These are phyloP conservation scores for Lethocerus indicus DNA, from an alignment of 1,140 invertebrate genomes.

Conservation along the genomic window DNA sequence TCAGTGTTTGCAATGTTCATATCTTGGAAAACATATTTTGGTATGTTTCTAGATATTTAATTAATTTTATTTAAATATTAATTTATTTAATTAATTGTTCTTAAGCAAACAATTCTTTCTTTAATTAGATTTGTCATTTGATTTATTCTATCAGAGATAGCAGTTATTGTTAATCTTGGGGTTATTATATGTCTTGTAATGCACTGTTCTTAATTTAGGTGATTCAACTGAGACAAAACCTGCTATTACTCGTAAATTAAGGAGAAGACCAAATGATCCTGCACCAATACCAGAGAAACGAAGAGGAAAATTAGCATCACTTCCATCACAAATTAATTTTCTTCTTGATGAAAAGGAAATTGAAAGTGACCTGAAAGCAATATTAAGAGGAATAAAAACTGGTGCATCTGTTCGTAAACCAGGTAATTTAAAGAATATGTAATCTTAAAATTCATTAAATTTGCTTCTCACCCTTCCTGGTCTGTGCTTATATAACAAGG, in stretches of 20 bases:
- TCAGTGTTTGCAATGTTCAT: too few relatives aligned
- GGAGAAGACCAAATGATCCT: conserved; percentile 84
- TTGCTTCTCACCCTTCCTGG: neutral
- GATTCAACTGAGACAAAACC: conserved; percentile 37
- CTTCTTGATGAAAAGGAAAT: conserved; percentile 78
- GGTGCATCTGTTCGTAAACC: conserved; percentile 30
- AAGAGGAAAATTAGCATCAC: conserved; percentile 48
- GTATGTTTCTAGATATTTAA: too few relatives aligned
- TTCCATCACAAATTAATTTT: conserved; percentile 63
- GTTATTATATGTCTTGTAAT: too few relatives aligned
- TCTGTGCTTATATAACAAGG: neutral
- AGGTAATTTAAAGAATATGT: conserved; percentile 19
- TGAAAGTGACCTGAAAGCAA: conserved; percentile 69
- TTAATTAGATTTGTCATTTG: too few relatives aligned
- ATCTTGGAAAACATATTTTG: too few relatives aligned
- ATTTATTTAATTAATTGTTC: too few relatives aligned
- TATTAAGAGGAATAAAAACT: conserved; percentile 46
- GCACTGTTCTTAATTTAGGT: neutral
- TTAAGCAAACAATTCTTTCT: too few relatives aligned
- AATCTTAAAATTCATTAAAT: neutral
- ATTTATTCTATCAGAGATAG: too few relatives aligned
- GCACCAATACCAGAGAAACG: conserved; percentile 67
- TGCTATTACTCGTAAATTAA: conserved; percentile 63
- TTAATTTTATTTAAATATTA: too few relatives aligned
- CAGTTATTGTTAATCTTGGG: too few relatives aligned